phyloP scores from a whole-genome alignment of 1,140 invertebrate species.

The Pseudomyrmex concolor region DNA sequence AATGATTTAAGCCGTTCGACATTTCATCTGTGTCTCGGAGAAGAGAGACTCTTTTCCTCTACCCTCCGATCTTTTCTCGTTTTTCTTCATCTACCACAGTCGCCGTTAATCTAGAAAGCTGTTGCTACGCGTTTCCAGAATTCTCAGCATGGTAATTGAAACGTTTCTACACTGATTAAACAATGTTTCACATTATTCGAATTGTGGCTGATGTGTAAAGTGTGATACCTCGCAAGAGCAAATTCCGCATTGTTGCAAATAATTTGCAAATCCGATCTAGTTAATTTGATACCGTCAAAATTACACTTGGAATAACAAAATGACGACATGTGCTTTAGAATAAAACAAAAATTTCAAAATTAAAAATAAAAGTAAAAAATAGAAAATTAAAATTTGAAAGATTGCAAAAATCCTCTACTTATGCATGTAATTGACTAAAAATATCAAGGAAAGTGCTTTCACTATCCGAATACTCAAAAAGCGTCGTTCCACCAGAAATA shows the following conservation, averaged over 20 bases:
- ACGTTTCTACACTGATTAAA: slow-evolving; percentile 39
- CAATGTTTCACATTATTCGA: slow-evolving; percentile 32
- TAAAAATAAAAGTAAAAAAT: slow-evolving; percentile 12
- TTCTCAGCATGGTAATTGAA: slow-evolving; percentile 28
- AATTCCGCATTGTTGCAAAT: slow-evolving; percentile 28
- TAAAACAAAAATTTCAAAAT: neutral
- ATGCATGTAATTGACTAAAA: neutral
- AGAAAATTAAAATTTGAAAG: slow-evolving; percentile 12
- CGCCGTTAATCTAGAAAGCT: slow-evolving; percentile 17
- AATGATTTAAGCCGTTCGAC: slow-evolving; percentile 59
- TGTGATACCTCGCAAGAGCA: slow-evolving; percentile 21
- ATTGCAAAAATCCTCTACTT: neutral
- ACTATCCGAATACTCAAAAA: slow-evolving; percentile 5
- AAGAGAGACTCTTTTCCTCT: neutral
- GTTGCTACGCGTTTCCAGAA: slow-evolving; percentile 1
- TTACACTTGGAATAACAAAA: neutral
- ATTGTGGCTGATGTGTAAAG: slow-evolving; percentile 38
- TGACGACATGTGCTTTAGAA: neutral
- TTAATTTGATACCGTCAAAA: neutral
- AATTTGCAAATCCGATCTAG: slow-evolving; percentile 2
- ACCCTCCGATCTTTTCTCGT: neutral
- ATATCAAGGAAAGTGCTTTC: neutral
- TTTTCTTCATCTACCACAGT: slow-evolving; percentile 1
- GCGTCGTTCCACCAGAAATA: neutral
- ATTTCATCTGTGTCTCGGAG: neutral